These are phyloP conservation scores for Napeogenes inachia DNA, from an alignment of 2,888 invertebrate species.

Conservation along the genomic window DNA sequence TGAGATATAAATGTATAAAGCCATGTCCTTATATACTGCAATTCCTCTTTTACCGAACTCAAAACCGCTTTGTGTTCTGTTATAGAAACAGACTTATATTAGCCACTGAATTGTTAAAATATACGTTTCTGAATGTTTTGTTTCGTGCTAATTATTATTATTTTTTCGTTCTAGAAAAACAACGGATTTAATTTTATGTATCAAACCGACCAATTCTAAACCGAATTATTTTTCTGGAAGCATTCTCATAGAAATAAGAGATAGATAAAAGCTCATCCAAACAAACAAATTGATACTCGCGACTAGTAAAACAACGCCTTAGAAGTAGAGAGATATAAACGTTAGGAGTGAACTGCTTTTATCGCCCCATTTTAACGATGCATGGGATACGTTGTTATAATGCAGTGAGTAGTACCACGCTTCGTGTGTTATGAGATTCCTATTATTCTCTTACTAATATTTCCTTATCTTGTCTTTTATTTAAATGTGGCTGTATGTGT, in stretches of 20 bases:
- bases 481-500: no score
- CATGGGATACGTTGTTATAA: slow-evolving; percentile 3
- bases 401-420: neutral
- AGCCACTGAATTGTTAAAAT: no score
- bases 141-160: no score
- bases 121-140: no score
- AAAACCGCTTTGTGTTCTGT: neutral
- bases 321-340: slow-evolving; percentile 1
- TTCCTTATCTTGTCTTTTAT: no score
- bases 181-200: no score
- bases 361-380: slow-evolving; percentile 5
- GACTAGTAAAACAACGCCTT: slow-evolving; percentile 4
- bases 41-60: neutral
- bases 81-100: neutral
- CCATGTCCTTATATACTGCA: neutral
- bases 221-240: no score
- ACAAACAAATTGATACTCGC: neutral
- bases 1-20: slow-evolving; percentile 5
- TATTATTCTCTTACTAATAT: neutral
- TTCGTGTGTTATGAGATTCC: neutral
- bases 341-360: slow-evolving; percentile 4
- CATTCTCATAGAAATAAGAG: no score
- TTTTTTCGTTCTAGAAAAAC: no score
- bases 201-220: no score
- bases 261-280: no score